A percentile compares a stretch with the other conserved stretches of the same genome.
phyloP scores from a whole-genome alignment of 2,113 vertebrate genomes.

The Atherinomorus stipes region DNA sequence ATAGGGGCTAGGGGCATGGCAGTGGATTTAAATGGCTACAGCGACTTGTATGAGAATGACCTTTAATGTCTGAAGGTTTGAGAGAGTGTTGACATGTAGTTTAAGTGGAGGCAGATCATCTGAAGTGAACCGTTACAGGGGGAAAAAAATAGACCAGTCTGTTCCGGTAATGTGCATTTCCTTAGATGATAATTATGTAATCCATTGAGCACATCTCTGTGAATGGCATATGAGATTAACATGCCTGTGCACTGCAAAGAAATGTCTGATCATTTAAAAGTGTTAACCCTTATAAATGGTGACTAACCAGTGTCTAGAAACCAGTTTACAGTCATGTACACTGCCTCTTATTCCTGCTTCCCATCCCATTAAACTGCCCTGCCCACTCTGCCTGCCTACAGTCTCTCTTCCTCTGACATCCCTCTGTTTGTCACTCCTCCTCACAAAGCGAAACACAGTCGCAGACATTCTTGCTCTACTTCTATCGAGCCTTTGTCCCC shows the following conservation, averaged over 20 bases:
- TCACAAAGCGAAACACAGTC: slow-evolving; percentile 19
- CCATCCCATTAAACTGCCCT: slow-evolving; percentile 46
- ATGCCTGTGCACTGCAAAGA: slow-evolving; percentile 22
- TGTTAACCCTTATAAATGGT: slow-evolving; percentile 9
- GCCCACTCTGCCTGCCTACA: slow-evolving; percentile 44
- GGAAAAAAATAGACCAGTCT: neutral
- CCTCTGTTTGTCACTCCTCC: neutral
- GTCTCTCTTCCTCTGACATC: slow-evolving; percentile 23
- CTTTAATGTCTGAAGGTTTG: slow-evolving; percentile 29
- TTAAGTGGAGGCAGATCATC: neutral
- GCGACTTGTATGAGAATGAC: slow-evolving; percentile 21
- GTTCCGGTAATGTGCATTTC: neutral
- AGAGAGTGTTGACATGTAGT: neutral
- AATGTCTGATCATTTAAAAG: slow-evolving; percentile 6
- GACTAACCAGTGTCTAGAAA: slow-evolving; percentile 8
- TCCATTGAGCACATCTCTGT: slow-evolving; percentile 5
- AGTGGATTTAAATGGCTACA: slow-evolving; percentile 21
- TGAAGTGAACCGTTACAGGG: neutral
- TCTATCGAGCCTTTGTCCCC: slow-evolving; percentile 67
- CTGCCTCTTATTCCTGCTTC: slow-evolving; percentile 23
- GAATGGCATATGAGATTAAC: slow-evolving; percentile 17
- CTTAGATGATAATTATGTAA: slow-evolving; percentile 2
- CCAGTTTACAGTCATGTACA: slow-evolving; percentile 18
- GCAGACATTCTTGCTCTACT: slow-evolving; percentile 30
- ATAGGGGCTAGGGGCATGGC: slow-evolving; percentile 4